Base-by-base conservation (phyloP, 2,888 invertebrate species). In the Pyrocoelia pectoralis region DNA sequence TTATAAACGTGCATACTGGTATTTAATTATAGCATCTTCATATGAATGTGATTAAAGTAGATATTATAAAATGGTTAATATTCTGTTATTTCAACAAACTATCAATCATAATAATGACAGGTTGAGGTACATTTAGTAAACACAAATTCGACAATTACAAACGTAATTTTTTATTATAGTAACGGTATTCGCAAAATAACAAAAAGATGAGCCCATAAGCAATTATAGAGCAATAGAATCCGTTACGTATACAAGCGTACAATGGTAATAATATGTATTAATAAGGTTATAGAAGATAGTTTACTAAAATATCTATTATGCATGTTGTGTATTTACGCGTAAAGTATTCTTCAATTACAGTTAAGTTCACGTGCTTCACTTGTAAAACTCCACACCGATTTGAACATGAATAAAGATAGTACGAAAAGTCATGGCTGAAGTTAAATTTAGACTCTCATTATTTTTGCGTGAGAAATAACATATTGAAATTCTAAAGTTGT, bases 391-490 rank as follows among this genome's bases (percentile, higher is more conserved):
- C 38, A 24, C 8, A 5, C 8, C 3, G 8, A 24, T 8, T 24
- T 24, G 8, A 3, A 8, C 4, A 24, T 24, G 8, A 24, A 24
- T 5, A 24, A 5, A 24, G 24, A 8, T 24, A 24, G 8, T 13
- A 14, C 41, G 41, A 3, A 41, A 41, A 41, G 41, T 41, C 41
- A 41, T 5, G 49, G 17, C 9, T n/a, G n/a, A n/a, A n/a, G n/a
- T n/a, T 46, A 15, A 41, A 43, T 17, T 12, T 33, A 18, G 13
- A 33, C 28, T 33, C 17, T 24, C 24, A 56, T 51, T 53, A 50
- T 28, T 50, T 33, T 33, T 64, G 69, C 72, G 72, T 72, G 72
- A 70, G 72, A 72, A 72, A 66, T 67, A 65, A 69, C 63, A 56
- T 63, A 68, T 71, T 70, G 68, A 68, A 61, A 71, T 71, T 71